Percentiles rank a stretch among this genome's conserved stretches.
Conservation (phyloP, 1,140 invertebrate species). For the Temnothorax longispinosus region DNA sequence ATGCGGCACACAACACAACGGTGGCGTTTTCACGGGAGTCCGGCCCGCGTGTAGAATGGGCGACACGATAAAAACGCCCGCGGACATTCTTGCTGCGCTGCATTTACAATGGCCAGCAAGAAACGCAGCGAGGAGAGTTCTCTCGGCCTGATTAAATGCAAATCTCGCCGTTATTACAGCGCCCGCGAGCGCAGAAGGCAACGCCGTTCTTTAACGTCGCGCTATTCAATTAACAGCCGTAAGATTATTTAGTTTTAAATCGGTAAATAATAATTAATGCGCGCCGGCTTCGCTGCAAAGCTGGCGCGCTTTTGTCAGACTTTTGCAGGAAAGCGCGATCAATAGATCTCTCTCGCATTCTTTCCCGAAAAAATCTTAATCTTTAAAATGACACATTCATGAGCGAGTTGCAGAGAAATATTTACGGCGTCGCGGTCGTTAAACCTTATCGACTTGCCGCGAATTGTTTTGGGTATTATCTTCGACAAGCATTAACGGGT, state of each 20-base stretch:
- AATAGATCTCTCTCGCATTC: background rate
- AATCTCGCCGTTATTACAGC: slow-evolving; percentile 40
- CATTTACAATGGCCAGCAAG: slow-evolving; percentile 40
- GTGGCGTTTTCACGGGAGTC: slow-evolving; percentile 20
- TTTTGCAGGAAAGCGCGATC: background rate
- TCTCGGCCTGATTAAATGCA: slow-evolving; percentile 48
- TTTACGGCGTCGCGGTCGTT: slow-evolving; percentile 17
- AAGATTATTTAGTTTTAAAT: slow-evolving; percentile 20
- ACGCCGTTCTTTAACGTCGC: slow-evolving; percentile 18
- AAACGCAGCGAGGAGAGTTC: slow-evolving; percentile 29
- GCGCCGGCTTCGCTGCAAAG: background rate
- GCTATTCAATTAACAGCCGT: slow-evolving; percentile 37
- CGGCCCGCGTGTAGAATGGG: background rate
- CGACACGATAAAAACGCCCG: slow-evolving; percentile 44
- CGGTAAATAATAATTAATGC: slow-evolving; percentile 6
- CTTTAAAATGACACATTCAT: background rate
- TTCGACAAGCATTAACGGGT: slow-evolving; percentile 53
- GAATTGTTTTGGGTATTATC: slow-evolving; percentile 47
- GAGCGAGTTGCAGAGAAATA: background rate
- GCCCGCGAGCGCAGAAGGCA: slow-evolving; percentile 8
- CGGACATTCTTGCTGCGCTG: slow-evolving; percentile 39
- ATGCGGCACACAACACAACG: slow-evolving; percentile 11
- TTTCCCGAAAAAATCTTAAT: background rate
- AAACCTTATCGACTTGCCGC: slow-evolving; percentile 19
- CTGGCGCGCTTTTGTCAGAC: too few relatives aligned